Evolutionary conservation across 1,140 invertebrate species (phyloP).

Genomic region (Macrosteles quadrilineatus): DNA sequence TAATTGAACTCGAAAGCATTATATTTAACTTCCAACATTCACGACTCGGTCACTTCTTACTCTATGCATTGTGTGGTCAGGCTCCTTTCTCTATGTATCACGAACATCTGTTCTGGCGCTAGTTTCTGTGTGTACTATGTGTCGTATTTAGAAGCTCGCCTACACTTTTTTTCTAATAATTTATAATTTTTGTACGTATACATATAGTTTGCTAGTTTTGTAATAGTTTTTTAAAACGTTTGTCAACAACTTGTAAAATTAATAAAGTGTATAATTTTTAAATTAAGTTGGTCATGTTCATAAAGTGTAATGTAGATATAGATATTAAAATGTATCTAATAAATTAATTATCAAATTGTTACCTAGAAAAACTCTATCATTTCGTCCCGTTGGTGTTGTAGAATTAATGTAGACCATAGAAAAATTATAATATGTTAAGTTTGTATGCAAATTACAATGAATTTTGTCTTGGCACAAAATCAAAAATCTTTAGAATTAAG

Average conservation of each 20-base stretch:
- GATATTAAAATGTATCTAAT: constrained; percentile 29
- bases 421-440: no score
- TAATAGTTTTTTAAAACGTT: constrained; percentile 41
- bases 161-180: constrained; percentile 30
- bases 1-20: no score
- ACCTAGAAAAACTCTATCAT: constrained; percentile 19
- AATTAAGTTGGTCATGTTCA: constrained; percentile 30
- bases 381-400: neutral
- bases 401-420: neutral
- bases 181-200: constrained; percentile 39
- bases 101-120: neutral
- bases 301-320: constrained; percentile 28
- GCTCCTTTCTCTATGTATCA: no score
- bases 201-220: constrained; percentile 42
- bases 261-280: constrained; percentile 31
- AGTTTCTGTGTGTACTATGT: constrained; percentile 8
- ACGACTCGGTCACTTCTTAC: no score
- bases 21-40: no score
- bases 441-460: no score
- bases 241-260: constrained; percentile 27
- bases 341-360: constrained; percentile 31
- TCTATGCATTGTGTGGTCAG: no score
- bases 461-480: no score
- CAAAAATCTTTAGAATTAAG: no score
- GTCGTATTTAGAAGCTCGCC: neutral